A percentile compares a stretch with the other conserved stretches of the same genome.
phyloP scores from a whole-genome alignment of 1,140 invertebrate genomes.

The Euwallacea similis region DNA sequence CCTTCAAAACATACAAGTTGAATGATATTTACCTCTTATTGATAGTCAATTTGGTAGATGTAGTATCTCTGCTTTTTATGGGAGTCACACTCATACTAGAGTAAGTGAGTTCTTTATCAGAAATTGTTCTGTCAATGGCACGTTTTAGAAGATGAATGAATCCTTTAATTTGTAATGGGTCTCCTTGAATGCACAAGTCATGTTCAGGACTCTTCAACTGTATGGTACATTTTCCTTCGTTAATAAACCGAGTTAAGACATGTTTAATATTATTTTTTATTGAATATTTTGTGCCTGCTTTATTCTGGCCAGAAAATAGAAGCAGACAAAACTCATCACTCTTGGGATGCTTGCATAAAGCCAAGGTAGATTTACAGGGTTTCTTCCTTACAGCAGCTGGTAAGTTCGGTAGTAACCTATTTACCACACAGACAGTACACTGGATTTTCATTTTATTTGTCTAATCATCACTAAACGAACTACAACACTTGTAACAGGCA shows the following conservation, averaged over 20 bases:
- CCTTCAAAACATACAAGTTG: too few relatives aligned
- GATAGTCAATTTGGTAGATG: constrained; percentile 63
- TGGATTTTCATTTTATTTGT: constrained; percentile 64
- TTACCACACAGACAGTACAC: constrained; percentile 65
- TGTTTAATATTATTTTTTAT: constrained; percentile 65
- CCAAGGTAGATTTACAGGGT: constrained; percentile 64
- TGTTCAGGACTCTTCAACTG: constrained; percentile 68
- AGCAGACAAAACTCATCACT: constrained; percentile 63
- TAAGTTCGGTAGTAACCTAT: constrained; percentile 57
- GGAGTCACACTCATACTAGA: constrained; percentile 58
- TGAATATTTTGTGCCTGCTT: constrained; percentile 68
- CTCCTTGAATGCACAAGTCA: constrained; percentile 69
- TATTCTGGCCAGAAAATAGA: constrained; percentile 66
- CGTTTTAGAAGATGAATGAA: constrained; percentile 68
- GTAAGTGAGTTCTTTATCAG: constrained; percentile 59
- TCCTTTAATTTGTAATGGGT: constrained; percentile 67
- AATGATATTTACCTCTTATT: constrained; percentile 51
- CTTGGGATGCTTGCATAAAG: constrained; percentile 65
- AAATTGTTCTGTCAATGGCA: constrained; percentile 62
- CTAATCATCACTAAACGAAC: too few relatives aligned
- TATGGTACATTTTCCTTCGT: constrained; percentile 74
- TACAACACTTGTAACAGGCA: too few relatives aligned
- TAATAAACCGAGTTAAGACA: constrained; percentile 68
- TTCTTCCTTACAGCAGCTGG: constrained; percentile 54
- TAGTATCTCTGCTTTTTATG: constrained; percentile 52